Evolutionary conservation across 1,140 invertebrate species (phyloP), one percentile per base, ranked within the genome.

Genomic region (Stegodyphus mimosarum): DNA sequence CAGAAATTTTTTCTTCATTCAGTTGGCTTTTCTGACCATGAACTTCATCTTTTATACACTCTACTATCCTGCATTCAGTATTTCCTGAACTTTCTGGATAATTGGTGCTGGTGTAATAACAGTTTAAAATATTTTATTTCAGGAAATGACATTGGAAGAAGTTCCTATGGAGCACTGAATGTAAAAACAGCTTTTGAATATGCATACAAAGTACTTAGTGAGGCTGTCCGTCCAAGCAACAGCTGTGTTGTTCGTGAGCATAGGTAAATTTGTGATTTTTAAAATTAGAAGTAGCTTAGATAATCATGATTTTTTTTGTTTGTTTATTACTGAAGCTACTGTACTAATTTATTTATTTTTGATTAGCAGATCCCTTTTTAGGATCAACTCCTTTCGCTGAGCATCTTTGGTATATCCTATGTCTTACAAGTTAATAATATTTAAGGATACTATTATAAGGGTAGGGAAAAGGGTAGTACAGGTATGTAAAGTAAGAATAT

Each of bases 171-270:
- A 86, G 93, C 93, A 60, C 90, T 94, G 80, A 94, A 97, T 90
- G 97, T 99, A 48, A 97, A 97, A 91, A 93, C 95, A 90, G 96
- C 97, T 75, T 99, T 99, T 92, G 97, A 98, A 91, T 97, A 96
- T 92, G 97, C 97, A 80, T 99, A 96, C 90, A 94, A 95, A 87
- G 93, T 94, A 86, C 92, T 99, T 81, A 93, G 94, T 87, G 94
- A 95, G 91, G 96, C 95, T 75, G 94, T 97, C 77, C 88, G 88
- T 64, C 88, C 89, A 83, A 71, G 55, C 33, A 75, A 72, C 53
- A 18, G 51, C 75, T 70, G 81, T 86, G 67, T 74, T 73, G 52
- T 87, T 63, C 52, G 64, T 17, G 66, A 87, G 49, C 66, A 87
- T 51, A 87, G 76, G 77, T 86, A 69, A 67, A 11, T 60, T 11